Evolutionary conservation across 1,140 invertebrate genomes (phyloP), one percentile per base, ranked within the genome.

Genomic region (Druon quercuslanigerum): DNA sequence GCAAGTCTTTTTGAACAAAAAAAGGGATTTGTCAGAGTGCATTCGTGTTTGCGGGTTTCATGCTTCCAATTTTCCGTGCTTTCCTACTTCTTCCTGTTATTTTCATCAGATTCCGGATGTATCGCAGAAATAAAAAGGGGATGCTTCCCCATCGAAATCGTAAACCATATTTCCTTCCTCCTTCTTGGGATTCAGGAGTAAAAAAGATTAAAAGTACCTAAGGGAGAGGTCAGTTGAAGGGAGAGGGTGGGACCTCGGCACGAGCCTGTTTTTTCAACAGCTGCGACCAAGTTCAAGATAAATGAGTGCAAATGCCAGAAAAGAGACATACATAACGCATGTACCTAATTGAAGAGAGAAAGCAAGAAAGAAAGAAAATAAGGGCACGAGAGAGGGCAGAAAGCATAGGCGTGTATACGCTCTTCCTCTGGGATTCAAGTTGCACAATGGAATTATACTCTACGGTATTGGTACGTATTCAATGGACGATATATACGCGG

Each of bases 391-490:
- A 25, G 20, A 51, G 46, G 56, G 76, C 60, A 79, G 51, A 66
- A 79, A 72, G 77, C 78, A 79, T 74, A 75, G 81, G 71, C 80
- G 82, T 81, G 79, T 78, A 79, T 76, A 71, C 77, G 78, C 76
- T 73, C 71, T 83, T 78, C 77, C 77, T 79, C 75, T 79, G 77
- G 81, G 82, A 83, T 78, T 80, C 77, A 80, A 72, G 78, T 74
- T 71, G 83, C 74, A 84, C 83, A 84, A 84, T 84, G 79, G 83
- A 84, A 84, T 82, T 82, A 82, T 84, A 78, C 83, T 76, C 79
- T 79, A 79, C 79, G 25, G 83, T 82, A 84, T 84, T 82, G 81
- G 80, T 82, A 82, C 77, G 79, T 79, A 82, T 84, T 84, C 79
- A 81, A 80, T 82, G 74, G 79, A 82, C 77, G 79, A 80, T 84